Percentiles rank a stretch among this genome's conserved stretches.
These are phyloP conservation scores for Eristalis pertinax DNA, from an alignment of 2,888 invertebrate species.

Conservation along the genomic window DNA sequence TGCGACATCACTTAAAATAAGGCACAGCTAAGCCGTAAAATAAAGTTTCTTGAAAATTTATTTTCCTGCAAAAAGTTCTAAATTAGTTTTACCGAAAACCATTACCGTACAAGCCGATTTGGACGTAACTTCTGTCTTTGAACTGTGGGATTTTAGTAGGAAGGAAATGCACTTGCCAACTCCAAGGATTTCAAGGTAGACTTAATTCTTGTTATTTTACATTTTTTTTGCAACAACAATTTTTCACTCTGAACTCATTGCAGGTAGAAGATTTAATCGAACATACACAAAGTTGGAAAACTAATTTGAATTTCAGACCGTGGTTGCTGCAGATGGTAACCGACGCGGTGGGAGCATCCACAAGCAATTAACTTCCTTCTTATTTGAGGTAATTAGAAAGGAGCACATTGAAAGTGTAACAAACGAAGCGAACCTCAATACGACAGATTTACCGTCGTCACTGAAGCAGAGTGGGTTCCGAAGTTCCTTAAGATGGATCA, in stretches of 20 bases:
- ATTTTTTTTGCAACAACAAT: slow-evolving; percentile 2
- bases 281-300: slow-evolving; percentile 18
- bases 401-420: slow-evolving; percentile 13
- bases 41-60: slow-evolving; percentile 27
- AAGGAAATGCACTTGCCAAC: slow-evolving; percentile 1
- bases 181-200: not conserved
- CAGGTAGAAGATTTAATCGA: slow-evolving; percentile 40
- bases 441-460: slow-evolving; percentile 26
- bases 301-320: slow-evolving; percentile 27
- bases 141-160: slow-evolving; percentile 7
- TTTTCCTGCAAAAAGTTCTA: slow-evolving; percentile 33
- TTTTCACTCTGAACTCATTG: slow-evolving; percentile 22
- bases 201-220: not conserved
- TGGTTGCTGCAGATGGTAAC: not conserved
- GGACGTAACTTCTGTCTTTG: slow-evolving; percentile 25
- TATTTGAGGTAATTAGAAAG: slow-evolving; percentile 30
- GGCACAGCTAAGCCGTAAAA: slow-evolving; percentile 19
- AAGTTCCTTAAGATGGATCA: slow-evolving; percentile 26
- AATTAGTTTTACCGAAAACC: slow-evolving; percentile 40
- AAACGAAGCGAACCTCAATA: slow-evolving; percentile 26
- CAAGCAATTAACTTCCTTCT: slow-evolving; percentile 1
- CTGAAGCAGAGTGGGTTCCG: slow-evolving; percentile 26
- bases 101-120: slow-evolving; percentile 25
- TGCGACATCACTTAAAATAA: slow-evolving; percentile 32
- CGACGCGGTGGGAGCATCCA: not conserved